Conservation (phyloP, 2,113 vertebrate species). For the Trichomycterus rosablanca region DNA sequence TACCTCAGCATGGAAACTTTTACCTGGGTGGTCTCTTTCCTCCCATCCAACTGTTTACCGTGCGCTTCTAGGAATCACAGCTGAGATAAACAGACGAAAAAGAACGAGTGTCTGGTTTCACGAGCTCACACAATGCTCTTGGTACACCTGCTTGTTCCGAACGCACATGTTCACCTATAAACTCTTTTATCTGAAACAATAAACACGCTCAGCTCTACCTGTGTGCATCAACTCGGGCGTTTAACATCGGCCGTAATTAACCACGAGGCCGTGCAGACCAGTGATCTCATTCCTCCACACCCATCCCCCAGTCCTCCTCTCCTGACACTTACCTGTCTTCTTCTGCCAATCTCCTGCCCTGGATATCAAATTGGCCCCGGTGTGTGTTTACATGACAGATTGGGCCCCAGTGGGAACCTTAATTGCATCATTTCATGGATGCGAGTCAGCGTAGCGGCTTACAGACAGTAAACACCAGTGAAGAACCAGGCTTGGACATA, state of each 20-base stretch:
- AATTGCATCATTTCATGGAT: conserved; percentile 79
- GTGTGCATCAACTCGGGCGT: conserved; percentile 6
- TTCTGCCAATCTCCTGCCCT: conserved; percentile 44
- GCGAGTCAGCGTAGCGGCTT: conserved; percentile 64
- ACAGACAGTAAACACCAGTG: conserved; percentile 62
- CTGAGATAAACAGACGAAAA: conserved; percentile 58
- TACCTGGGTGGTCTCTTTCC: conserved; percentile 74
- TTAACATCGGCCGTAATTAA: conserved; percentile 9
- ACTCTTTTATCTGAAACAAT: conserved; percentile 31
- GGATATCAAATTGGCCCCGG: conserved; percentile 52
- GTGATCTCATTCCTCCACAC: conserved; percentile 36
- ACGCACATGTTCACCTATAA: conserved; percentile 45
- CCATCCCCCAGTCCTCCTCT: conserved; percentile 53
- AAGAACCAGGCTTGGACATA: conserved; percentile 47
- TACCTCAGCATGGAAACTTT: conserved; percentile 69
- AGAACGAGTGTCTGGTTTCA: conserved; percentile 38
- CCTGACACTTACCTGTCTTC: conserved; percentile 48
- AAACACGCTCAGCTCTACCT: conserved; percentile 15
- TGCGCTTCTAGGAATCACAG: conserved; percentile 53
- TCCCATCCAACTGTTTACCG: conserved; percentile 66
- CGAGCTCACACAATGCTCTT: conserved; percentile 17
- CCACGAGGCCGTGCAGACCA: conserved; percentile 4
- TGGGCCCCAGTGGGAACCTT: conserved; percentile 69
- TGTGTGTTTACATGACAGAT: conserved; percentile 73
- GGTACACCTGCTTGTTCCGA: conserved; percentile 15